A percentile compares a stretch with the other conserved stretches of the same genome.
phyloP scores from a whole-genome alignment of 2,888 invertebrate genomes.

The Mythimna loreyi region DNA sequence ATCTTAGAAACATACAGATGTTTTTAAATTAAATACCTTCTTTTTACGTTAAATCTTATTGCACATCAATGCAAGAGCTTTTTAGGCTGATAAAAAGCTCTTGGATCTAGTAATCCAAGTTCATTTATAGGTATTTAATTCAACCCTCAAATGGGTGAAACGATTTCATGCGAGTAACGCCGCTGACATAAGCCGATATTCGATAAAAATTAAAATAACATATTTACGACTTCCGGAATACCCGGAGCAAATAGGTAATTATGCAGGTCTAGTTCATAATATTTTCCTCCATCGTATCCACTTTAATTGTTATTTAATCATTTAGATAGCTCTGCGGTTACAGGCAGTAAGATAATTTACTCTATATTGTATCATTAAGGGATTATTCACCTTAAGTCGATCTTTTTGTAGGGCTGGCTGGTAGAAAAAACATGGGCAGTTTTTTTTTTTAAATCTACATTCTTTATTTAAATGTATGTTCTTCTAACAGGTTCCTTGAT shows the following conservation, averaged over 20 bases:
- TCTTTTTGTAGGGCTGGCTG: slow-evolving; percentile 24
- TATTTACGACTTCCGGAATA: slow-evolving; percentile 21
- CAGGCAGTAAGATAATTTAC: slow-evolving; percentile 43
- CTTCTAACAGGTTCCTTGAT: slow-evolving; percentile 4
- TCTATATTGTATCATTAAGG: slow-evolving; percentile 58
- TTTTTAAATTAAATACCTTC: too few species aligned
- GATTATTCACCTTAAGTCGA: slow-evolving; percentile 46
- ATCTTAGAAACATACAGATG: too few species aligned
- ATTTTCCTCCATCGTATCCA: slow-evolving; percentile 39
- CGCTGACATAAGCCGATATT: not conserved
- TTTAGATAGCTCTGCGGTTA: slow-evolving; percentile 52
- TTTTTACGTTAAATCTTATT: too few species aligned
- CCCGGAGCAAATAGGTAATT: slow-evolving; percentile 15
- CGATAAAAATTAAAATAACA: not conserved
- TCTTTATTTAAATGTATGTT: slow-evolving; percentile 10
- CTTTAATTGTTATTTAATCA: slow-evolving; percentile 65
- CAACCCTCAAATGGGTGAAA: too few species aligned
- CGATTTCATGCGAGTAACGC: not conserved
- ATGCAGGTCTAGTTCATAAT: slow-evolving; percentile 25
- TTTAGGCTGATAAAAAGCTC: too few species aligned
- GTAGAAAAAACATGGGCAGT: slow-evolving; percentile 24
- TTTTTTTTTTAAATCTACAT: slow-evolving; percentile 7
- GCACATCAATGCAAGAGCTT: too few species aligned
- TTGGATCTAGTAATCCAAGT: too few species aligned
- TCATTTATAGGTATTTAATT: too few species aligned